Percentiles rank a stretch among this genome's conserved stretches.
phyloP scores from a whole-genome alignment of 2,888 invertebrate species.

The Ophraella communa region DNA sequence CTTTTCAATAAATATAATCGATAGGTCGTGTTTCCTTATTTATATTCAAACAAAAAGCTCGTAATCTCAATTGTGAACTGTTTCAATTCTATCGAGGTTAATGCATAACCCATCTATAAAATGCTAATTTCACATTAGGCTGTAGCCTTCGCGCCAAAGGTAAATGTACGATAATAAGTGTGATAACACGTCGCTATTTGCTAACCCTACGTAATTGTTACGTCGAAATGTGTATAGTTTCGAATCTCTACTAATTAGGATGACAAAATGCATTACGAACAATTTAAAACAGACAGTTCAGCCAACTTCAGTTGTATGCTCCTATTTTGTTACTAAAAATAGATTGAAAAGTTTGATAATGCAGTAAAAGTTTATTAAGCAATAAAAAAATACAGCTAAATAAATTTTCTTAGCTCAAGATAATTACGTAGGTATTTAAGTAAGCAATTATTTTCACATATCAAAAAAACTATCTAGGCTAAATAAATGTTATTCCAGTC shows the following conservation, averaged over 20 bases:
- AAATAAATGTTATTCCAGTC: no score
- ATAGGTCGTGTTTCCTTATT: no score
- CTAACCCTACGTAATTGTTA: slow-evolving; percentile 4
- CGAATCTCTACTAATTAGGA: neutral
- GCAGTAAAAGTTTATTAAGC: neutral
- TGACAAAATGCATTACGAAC: neutral
- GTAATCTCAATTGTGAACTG: neutral
- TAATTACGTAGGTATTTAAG: no score
- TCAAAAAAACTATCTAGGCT: no score
- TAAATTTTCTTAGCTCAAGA: no score
- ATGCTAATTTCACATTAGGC: neutral
- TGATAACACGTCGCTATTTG: slow-evolving; percentile 1
- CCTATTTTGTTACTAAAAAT: neutral
- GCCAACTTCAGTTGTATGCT: neutral
- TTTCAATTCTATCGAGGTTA: neutral
- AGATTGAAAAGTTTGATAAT: neutral
- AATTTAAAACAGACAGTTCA: neutral
- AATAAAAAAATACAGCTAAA: no score
- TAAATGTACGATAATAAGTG: neutral
- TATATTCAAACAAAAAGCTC: neutral
- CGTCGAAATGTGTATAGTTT: neutral
- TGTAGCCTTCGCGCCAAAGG: neutral
- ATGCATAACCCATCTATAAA: neutral
- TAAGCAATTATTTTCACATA: no score
- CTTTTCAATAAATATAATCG: no score